Conservation (phyloP, 1,140 invertebrate genomes). For the Ridgeia piscesae region DNA sequence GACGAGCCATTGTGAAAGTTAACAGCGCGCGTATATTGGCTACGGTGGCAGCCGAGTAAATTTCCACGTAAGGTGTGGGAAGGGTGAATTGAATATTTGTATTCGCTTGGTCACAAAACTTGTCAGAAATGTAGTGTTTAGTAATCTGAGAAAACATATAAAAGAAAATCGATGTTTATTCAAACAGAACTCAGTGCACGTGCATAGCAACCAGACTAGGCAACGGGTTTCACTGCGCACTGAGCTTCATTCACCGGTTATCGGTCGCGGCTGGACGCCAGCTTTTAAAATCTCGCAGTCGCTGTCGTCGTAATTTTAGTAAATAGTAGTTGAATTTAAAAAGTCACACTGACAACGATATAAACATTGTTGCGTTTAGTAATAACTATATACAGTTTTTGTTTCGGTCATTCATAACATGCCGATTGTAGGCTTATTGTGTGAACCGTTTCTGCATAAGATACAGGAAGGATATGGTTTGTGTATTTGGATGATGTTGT, state of each 20-base stretch:
- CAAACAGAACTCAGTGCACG: not conserved
- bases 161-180: not conserved
- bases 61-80: not conserved
- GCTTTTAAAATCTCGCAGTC: not conserved
- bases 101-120: not conserved
- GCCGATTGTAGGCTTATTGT: too few relatives aligned
- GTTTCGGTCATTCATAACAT: not conserved
- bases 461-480: too few relatives aligned
- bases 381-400: not conserved
- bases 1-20: not conserved
- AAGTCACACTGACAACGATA: not conserved
- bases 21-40: not conserved
- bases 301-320: not conserved
- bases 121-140: not conserved
- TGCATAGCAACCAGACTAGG: not conserved
- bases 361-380: not conserved
- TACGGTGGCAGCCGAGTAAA: not conserved
- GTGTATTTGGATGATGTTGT: too few relatives aligned
- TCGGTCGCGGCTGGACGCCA: not conserved
- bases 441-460: too few relatives aligned
- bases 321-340: not conserved
- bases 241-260: not conserved
- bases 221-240: not conserved
- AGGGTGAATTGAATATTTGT: not conserved
- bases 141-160: not conserved